Evolutionary conservation across 2,888 invertebrate genomes (phyloP).

Genomic region (Sarcophaga caerulescens): DNA sequence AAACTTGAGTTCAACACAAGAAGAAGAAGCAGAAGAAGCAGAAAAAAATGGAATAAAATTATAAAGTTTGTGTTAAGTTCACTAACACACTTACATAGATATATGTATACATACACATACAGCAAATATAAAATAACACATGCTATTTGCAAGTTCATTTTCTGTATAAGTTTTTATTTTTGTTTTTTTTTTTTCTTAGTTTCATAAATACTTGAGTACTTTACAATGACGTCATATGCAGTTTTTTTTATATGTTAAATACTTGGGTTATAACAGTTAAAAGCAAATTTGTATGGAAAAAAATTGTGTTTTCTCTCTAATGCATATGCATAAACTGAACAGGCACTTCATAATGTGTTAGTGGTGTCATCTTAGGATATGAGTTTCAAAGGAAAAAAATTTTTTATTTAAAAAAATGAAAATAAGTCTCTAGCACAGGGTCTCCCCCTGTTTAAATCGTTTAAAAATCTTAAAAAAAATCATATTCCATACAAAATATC

Average conservation of each 20-base stretch:
- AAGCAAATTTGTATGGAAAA: neutral
- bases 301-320: neutral
- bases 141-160: neutral
- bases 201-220: conserved; percentile 38
- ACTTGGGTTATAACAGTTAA: neutral
- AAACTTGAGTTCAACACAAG: neutral
- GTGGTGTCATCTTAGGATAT: neutral
- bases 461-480: too few species aligned
- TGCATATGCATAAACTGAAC: neutral
- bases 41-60: neutral
- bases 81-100: too few species aligned
- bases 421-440: too few species aligned
- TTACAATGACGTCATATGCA: conserved; percentile 44
- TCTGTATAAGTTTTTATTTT: conserved; percentile 14
- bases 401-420: neutral
- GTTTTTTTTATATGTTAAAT: neutral
- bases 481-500: too few species aligned
- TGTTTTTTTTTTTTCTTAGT: neutral
- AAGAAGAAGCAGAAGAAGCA: neutral
- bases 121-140: conserved; percentile 32
- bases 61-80: neutral
- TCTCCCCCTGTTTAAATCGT: too few species aligned
- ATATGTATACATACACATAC: neutral
- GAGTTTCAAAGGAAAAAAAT: neutral
- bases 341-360: neutral